Conservation (phyloP, 2,797 vertebrate genomes). For the Dendrocincla fuliginosa region DNA sequence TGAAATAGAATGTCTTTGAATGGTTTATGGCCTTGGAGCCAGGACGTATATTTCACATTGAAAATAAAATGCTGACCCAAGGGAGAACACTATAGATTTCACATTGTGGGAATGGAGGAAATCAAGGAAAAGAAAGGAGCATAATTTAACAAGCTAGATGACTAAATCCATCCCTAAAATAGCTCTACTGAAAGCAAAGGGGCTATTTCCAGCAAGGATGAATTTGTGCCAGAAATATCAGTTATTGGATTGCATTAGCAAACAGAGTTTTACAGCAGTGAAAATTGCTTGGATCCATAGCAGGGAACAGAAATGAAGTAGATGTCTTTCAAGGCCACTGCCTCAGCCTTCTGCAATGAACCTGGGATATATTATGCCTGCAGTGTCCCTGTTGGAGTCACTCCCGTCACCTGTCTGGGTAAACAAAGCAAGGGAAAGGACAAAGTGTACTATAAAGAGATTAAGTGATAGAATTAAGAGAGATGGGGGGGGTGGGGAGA, state of each 20-base stretch:
- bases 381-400: not conserved
- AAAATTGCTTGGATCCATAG: constrained; percentile 10
- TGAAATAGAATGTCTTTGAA: not conserved
- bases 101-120: not conserved
- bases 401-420: not conserved
- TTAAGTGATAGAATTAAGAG: not conserved
- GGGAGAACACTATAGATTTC: not conserved
- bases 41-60: not conserved
- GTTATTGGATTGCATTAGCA: constrained; percentile 26
- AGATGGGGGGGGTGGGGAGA: rapidly evolving
- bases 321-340: not conserved
- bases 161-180: constrained; percentile 29
- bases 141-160: constrained; percentile 25
- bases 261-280: not conserved
- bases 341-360: not conserved
- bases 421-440: not conserved
- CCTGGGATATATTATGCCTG: not conserved
- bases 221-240: constrained; percentile 33
- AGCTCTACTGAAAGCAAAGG: not conserved
- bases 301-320: not conserved
- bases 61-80: constrained; percentile 22
- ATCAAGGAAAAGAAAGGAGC: constrained; percentile 19
- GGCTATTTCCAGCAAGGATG: constrained; percentile 22
- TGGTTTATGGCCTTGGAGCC: not conserved
- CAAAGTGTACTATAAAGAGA: not conserved